Base-by-base conservation (phyloP, 2,888 invertebrate species). In the Malthinus flaveolus region DNA sequence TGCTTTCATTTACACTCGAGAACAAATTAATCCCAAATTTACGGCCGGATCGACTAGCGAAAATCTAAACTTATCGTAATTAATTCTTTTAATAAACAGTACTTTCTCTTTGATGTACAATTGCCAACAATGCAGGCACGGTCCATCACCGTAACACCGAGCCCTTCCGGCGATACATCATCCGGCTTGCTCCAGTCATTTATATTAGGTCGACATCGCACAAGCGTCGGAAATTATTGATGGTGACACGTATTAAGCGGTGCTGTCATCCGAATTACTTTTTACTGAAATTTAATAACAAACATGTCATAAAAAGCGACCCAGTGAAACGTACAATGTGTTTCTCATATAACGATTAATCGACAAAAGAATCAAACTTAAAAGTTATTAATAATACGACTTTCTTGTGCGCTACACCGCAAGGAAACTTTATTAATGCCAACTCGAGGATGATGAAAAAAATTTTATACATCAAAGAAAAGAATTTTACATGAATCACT, bases 211-310 rank as follows among this genome's bases (percentile, higher is more conserved):
- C 66, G 65, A 66, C 66, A 66, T 63, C 52, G 66, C 68, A 66
- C 66, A 67, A 67, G 67, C 70, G 71, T 69, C 68, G 65, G 65
- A 69, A 74, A 74, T 75, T 75, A 75, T 75, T 75, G 75, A 75
- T 75, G 74, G 73, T 71, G 74, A 75, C 75, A 74, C 73, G 73
- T 75, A 75, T 75, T 74, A 75, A 75, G 72, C 74, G 71, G 63
- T 65, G 67, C 71, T 70, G 73, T 73, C 73, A 71, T 66, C 68
- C 68, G 69, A 73, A 73, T 74, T 74, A 72, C 72, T 74, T 72
- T 74, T 74, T 72, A 72, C 71, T 68, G 70, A 66, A 72, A 68
- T 74, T 73, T 74, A 74, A 73, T 74, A 73, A 73, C 71, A 70
- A 71, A 71, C 68, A 69, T 64, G 70, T 69, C 68, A 65, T 67